Percentiles rank a stretch among this genome's conserved stretches.
Conservation (phyloP, 1,140 invertebrate genomes). For the Sminthurides bifidus region DNA sequence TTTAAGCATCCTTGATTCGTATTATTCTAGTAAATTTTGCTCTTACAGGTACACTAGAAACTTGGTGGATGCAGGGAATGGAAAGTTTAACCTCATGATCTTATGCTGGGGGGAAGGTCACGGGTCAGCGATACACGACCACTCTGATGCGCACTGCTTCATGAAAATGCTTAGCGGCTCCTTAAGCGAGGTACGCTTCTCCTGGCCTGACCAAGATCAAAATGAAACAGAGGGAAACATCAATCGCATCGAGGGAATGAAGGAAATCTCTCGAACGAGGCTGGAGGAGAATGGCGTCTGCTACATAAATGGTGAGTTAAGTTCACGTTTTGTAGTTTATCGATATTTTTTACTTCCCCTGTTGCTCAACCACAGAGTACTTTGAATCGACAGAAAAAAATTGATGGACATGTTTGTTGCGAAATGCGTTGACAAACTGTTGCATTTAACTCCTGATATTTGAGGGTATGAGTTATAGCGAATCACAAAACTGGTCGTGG, state of each 20-base stretch:
- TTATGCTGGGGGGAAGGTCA: slow-evolving; percentile 95
- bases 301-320: slow-evolving; percentile 79
- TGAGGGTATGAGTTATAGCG: too few relatives aligned
- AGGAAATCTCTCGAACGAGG: slow-evolving; percentile 48
- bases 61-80: slow-evolving; percentile 86
- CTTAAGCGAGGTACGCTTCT: slow-evolving; percentile 53
- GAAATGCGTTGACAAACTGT: too few relatives aligned
- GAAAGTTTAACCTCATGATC: slow-evolving; percentile 94
- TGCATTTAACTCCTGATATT: too few relatives aligned
- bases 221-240: slow-evolving; percentile 1
- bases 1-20: too few relatives aligned
- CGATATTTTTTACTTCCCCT: background rate
- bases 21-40: background rate
- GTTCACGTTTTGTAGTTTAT: background rate
- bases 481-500: too few relatives aligned
- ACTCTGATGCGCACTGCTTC: slow-evolving; percentile 91
- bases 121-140: slow-evolving; percentile 89
- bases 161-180: slow-evolving; percentile 65
- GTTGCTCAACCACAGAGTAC: too few relatives aligned
- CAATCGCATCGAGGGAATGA: slow-evolving; percentile 36
- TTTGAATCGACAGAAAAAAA: too few relatives aligned
- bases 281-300: slow-evolving; percentile 66
- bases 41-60: slow-evolving; percentile 76
- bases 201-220: slow-evolving; percentile 48
- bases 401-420: too few relatives aligned